These are phyloP conservation scores for Platalea minor DNA, from an alignment of 2,797 vertebrate genomes.

Conservation along the genomic window DNA sequence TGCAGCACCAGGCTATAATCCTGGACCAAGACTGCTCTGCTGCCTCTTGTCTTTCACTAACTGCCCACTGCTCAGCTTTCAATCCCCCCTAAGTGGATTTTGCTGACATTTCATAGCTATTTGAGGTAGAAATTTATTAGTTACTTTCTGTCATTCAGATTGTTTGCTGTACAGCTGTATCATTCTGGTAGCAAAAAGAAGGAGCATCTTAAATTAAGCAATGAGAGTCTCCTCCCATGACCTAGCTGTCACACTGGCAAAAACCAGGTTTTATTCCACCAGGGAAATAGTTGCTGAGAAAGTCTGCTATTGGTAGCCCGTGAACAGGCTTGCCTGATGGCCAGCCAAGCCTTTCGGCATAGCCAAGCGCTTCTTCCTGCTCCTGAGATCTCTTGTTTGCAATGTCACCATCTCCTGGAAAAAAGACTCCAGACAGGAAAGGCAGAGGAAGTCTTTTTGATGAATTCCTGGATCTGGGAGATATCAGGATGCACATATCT, in stretches of 20 bases:
- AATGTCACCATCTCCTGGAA: neutral
- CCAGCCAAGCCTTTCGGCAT: neutral
- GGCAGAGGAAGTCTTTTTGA: neutral
- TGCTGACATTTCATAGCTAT: neutral
- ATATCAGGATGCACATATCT: neutral
- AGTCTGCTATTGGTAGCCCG: neutral
- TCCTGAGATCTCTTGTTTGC: neutral
- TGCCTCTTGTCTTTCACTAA: neutral
- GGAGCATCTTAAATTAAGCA: neutral
- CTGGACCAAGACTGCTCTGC: neutral
- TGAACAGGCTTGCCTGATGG: neutral
- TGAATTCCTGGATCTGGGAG: neutral
- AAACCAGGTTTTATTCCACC: neutral
- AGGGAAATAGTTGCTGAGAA: neutral
- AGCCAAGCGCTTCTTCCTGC: accelerated
- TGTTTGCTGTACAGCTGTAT: neutral
- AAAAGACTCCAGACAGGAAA: neutral
- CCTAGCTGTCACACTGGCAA: neutral
- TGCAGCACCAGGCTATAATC: neutral
- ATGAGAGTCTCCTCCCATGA: neutral
- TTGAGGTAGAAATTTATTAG: neutral
- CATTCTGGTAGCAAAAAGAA: neutral
- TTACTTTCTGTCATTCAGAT: neutral
- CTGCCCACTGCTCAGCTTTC: neutral
- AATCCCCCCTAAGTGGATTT: neutral